Evolutionary conservation across 2,113 vertebrate genomes (phyloP).

Genomic region (Lophotis ruficrista): DNA sequence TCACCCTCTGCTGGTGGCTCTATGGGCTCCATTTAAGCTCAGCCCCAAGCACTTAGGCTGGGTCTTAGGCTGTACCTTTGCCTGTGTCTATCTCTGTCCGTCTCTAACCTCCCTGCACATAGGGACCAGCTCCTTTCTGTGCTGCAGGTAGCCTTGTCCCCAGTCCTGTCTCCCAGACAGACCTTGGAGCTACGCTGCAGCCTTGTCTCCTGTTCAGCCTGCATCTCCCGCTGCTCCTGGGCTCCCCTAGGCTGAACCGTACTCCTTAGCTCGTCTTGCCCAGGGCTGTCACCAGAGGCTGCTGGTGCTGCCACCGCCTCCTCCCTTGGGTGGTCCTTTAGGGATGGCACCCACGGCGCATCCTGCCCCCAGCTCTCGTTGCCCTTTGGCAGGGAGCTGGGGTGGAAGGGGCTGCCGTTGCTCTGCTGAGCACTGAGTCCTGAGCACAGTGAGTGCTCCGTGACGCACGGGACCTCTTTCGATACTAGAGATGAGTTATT

Average conservation of each 20-base stretch:
- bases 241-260: background rate
- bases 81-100: background rate
- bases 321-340: background rate
- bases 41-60: background rate
- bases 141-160: background rate
- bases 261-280: background rate
- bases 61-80: background rate
- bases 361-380: background rate
- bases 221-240: background rate
- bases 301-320: too few species aligned
- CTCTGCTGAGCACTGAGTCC: background rate
- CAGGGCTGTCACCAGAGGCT: background rate
- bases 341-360: background rate
- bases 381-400: background rate
- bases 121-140: background rate
- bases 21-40: too few species aligned
- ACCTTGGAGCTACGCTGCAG: background rate
- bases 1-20: too few species aligned
- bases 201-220: background rate
- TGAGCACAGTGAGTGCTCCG: background rate
- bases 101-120: background rate
- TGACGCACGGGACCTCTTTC: background rate
- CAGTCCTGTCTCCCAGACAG: background rate
- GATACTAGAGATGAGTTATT: background rate
- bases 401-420: background rate